phyloP scores from a whole-genome alignment of 1,140 invertebrate genomes.

The Lepidotrigona ventralis region DNA sequence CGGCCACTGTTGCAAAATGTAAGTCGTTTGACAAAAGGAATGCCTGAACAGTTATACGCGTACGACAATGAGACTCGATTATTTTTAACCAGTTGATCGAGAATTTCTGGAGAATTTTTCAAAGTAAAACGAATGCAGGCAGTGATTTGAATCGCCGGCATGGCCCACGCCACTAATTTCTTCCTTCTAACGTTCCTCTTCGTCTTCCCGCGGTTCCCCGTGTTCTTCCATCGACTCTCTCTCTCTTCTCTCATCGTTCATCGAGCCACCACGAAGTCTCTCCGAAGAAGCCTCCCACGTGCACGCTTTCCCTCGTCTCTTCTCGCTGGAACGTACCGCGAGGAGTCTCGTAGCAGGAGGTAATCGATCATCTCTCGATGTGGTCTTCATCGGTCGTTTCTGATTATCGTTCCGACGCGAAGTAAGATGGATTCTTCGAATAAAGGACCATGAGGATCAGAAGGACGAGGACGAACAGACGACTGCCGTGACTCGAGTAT shows the following conservation, averaged over 20 bases:
- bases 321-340: constrained; percentile 45
- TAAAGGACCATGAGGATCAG: constrained; percentile 71
- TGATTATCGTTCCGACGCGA: constrained; percentile 74
- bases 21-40: background rate
- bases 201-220: constrained; percentile 50
- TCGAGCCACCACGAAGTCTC: constrained; percentile 26
- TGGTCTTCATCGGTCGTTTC: constrained; percentile 46
- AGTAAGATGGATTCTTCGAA: constrained; percentile 69
- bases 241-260: constrained; percentile 14
- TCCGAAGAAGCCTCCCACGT: constrained; percentile 19
- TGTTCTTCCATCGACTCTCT: constrained; percentile 38
- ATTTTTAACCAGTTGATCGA: constrained; percentile 37
- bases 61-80: background rate
- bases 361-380: constrained; percentile 60
- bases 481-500: constrained; percentile 74
- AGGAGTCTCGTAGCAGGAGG: constrained; percentile 60
- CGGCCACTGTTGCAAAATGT: background rate
- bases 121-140: background rate
- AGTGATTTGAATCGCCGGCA: constrained; percentile 2
- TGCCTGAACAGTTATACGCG: background rate
- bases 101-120: constrained; percentile 17
- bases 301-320: background rate
- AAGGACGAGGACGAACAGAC: constrained; percentile 72
- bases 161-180: no score
- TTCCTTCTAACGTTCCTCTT: background rate